Evolutionary conservation across 1,140 invertebrate species (phyloP), one percentile per base, ranked within the genome.

Genomic region (Polypedilum vanderplanki): DNA sequence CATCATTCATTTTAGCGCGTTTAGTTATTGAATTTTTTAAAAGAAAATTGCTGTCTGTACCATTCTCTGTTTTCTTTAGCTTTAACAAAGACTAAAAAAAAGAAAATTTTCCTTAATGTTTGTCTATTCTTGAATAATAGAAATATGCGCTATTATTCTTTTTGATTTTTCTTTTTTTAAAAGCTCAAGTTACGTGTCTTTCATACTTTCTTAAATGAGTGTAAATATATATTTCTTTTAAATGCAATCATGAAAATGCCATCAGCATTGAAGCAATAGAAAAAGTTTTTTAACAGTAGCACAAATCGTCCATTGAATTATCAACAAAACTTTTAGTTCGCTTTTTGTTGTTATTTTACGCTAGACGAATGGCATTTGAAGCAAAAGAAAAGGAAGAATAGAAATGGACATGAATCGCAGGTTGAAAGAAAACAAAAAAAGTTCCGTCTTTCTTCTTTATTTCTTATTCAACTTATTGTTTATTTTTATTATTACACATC

Each of bases 341-440:
- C 4, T 57, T 57, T 57, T 15, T 57, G 46, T 57, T 57, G 46
- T 57, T 57, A 57, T 57, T 57, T 57, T 57, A 57, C 46, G 46
- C 46, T 57, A 57, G n/a, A 12, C n/a, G 12, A 57, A 57, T 57
- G 12, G 9, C 46, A 12, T 57, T 57, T 57, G 46, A 57, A 33
- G 5, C 5, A 5, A 33, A 33, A 33, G 24, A 5, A 33, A 33
- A 33, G 24, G 24, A 33, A 33, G 46, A 57, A 57, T 57, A n/a
- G 46, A 57, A 33, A 57, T 57, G 46, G 46, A 57, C 46, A 57
- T 57, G 46, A 57, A 57, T 46, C n/a, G 46, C n/a, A 12, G 46
- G 46, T 57, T 57, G 46, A 12, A 57, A 57, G 9, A 57, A 57
- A 57, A n/a, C 46, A n/a, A 57, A 57, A 46, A 46, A 57, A n/a